These are phyloP conservation scores for Poeciliopsis infans DNA, from an alignment of 2,797 vertebrate genomes.

Conservation along the genomic window DNA sequence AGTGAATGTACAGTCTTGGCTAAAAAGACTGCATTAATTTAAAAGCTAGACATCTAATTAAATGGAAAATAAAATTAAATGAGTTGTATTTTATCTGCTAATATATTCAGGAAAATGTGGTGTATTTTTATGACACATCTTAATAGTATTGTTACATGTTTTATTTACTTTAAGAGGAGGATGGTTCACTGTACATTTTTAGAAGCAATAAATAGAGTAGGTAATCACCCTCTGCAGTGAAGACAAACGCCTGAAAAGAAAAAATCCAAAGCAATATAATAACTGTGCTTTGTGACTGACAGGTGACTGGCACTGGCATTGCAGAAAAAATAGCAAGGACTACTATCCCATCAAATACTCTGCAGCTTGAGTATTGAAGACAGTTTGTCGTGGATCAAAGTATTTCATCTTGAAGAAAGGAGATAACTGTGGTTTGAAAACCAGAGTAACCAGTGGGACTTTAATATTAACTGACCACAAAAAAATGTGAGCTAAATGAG, in stretches of 20 bases:
- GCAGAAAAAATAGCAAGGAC: slow-evolving; percentile 20
- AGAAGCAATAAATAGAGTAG: slow-evolving; percentile 24
- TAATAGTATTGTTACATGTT: slow-evolving; percentile 30
- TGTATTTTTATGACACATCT: slow-evolving; percentile 10
- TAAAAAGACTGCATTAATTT: slow-evolving; percentile 23
- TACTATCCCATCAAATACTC: slow-evolving; percentile 14
- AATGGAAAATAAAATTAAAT: slow-evolving; percentile 18
- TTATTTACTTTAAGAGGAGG: slow-evolving; percentile 21
- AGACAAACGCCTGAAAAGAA: slow-evolving; percentile 8
- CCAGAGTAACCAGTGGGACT: slow-evolving; percentile 55
- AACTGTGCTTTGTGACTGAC: slow-evolving; percentile 26
- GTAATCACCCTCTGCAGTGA: slow-evolving; percentile 18
- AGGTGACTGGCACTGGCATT: slow-evolving; percentile 21
- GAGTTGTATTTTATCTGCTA: slow-evolving; percentile 9
- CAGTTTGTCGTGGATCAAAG: slow-evolving; percentile 26
- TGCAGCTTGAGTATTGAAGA: slow-evolving; percentile 6
- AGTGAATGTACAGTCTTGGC: slow-evolving; percentile 12
- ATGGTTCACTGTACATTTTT: slow-evolving; percentile 29
- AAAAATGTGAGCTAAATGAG: neutral
- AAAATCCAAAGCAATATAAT: slow-evolving; percentile 25
- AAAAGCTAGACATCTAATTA: slow-evolving; percentile 12
- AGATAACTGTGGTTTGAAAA: slow-evolving; percentile 20
- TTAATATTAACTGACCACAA: slow-evolving; percentile 39
- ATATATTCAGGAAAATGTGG: slow-evolving; percentile 6
- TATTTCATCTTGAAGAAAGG: slow-evolving; percentile 35